phyloP scores from a whole-genome alignment of 2,113 vertebrate genomes.

The Apeltes quadracus region DNA sequence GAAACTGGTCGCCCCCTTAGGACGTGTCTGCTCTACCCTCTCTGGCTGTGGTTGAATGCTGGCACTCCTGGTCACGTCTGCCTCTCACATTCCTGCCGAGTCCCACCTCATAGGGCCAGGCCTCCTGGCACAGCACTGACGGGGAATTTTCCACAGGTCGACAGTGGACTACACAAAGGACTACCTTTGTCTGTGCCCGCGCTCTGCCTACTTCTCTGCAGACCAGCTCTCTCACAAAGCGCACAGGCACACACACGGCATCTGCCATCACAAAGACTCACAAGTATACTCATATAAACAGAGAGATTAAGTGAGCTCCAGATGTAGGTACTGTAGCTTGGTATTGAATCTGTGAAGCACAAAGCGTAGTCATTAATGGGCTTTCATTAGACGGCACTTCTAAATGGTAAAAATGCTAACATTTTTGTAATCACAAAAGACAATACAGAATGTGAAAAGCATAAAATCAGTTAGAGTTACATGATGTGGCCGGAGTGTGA shows the following conservation, averaged over 20 bases:
- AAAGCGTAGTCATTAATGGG: slow-evolving; percentile 32
- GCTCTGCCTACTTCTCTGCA: slow-evolving; percentile 58
- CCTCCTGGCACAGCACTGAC: slow-evolving; percentile 66
- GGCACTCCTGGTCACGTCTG: slow-evolving; percentile 57
- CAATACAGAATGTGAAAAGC: slow-evolving; percentile 11
- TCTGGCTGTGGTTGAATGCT: slow-evolving; percentile 37
- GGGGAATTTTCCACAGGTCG: slow-evolving; percentile 78
- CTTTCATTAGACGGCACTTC: slow-evolving; percentile 39
- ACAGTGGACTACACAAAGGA: slow-evolving; percentile 66
- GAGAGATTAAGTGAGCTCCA: slow-evolving; percentile 43
- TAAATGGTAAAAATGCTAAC: slow-evolving; percentile 4
- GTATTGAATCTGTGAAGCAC: slow-evolving; percentile 33
- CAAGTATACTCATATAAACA: slow-evolving; percentile 19
- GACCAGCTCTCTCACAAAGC: slow-evolving; percentile 30
- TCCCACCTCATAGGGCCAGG: slow-evolving; percentile 51
- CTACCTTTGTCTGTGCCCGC: slow-evolving; percentile 73
- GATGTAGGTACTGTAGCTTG: slow-evolving; percentile 55
- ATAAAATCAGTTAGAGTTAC: slow-evolving; percentile 12
- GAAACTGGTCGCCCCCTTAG: background rate
- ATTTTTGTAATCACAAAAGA: slow-evolving; percentile 16
- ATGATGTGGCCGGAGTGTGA: slow-evolving; percentile 25
- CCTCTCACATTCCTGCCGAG: slow-evolving; percentile 61
- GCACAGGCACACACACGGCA: slow-evolving; percentile 43
- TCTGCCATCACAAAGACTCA: slow-evolving; percentile 32
- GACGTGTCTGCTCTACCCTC: slow-evolving; percentile 4